Conservation (phyloP, 2,888 invertebrate genomes). For the Eupelmus urozonus region DNA sequence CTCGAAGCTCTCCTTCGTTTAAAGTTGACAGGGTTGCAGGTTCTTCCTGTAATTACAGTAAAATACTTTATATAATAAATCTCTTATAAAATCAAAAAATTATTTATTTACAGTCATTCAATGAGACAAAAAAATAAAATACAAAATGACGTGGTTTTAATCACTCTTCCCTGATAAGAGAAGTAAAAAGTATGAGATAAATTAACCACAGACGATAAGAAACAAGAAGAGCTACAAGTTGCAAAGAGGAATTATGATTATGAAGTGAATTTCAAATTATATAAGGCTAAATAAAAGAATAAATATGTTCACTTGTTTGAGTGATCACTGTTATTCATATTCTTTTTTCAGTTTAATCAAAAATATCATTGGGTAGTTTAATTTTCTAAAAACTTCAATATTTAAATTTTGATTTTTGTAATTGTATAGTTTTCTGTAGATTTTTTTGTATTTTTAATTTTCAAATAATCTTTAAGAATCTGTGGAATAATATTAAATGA, state of each 20-base stretch:
- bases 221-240: constrained; percentile 38
- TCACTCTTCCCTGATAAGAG: constrained; percentile 50
- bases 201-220: constrained; percentile 57
- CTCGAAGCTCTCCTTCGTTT: constrained; percentile 87
- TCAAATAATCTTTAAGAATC: neutral
- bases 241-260: constrained; percentile 46
- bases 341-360: too few species aligned
- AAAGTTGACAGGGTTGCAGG: constrained; percentile 79
- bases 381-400: too few species aligned
- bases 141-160: constrained; percentile 46
- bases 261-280: constrained; percentile 60
- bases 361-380: too few species aligned
- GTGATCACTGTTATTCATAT: neutral
- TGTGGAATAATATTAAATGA: too few species aligned
- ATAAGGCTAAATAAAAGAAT: constrained; percentile 59
- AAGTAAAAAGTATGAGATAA: constrained; percentile 58
- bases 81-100: constrained; percentile 16
- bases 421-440: too few species aligned
- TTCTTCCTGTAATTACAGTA: constrained; percentile 71
- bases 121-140: constrained; percentile 36
- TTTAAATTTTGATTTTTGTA: too few species aligned
- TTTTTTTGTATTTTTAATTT: neutral
- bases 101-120: constrained; percentile 27
- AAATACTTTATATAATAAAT: constrained; percentile 22
- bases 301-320: constrained; percentile 19